Evolutionary conservation across 2,797 vertebrate genomes (phyloP), one percentile per base, ranked within the genome.

Genomic region (Cyclura pinguis): DNA sequence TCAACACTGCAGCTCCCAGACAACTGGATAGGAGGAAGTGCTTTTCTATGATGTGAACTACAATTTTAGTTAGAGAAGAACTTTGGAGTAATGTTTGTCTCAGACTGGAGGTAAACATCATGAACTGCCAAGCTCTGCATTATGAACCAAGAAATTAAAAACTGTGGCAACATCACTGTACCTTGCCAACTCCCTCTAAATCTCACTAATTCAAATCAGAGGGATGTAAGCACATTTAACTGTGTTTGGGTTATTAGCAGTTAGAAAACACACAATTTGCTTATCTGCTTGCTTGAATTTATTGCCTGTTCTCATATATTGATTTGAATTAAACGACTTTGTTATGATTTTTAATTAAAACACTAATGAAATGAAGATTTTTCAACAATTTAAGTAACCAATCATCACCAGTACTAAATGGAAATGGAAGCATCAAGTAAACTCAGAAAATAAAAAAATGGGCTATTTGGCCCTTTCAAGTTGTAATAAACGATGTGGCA

Each of bases 261-360:
- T 77, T 35, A 89, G 10, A 29, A 62, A 84, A 67, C 2, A 52
- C 47, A 38, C 52, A 29, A 77, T 78, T 67, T 64, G 4, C 67
- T 72, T 32, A 69, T 16, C 64, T 42, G 24, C 13, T 88, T 57
- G 62, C 50, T n/a, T 90, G 64, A 73, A 57, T 80, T 86, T 42
- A 73, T 29, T 90, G 27, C 27, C 52, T 18, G 0, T 27, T 86
- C 10, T 85, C 52, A 42, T 42, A 38, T 22, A 67, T 9, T 80
- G 55, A 69, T 85, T 80, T 72, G 80, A 86, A 90, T 52, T 77
- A 62, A 62, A 52, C 35, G 52, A 62, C 52, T 81, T 59, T 29
- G 62, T 47, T 73, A 62, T 80, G 52, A 38, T 55, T 80, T 69
- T 55, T 89, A 81, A 47, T 81, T 32, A 72, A 90, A 89, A 42